Evolutionary conservation across 2,888 invertebrate species (phyloP), one percentile per base, ranked within the genome.

Genomic region (Chrysotoxum bicinctum): DNA sequence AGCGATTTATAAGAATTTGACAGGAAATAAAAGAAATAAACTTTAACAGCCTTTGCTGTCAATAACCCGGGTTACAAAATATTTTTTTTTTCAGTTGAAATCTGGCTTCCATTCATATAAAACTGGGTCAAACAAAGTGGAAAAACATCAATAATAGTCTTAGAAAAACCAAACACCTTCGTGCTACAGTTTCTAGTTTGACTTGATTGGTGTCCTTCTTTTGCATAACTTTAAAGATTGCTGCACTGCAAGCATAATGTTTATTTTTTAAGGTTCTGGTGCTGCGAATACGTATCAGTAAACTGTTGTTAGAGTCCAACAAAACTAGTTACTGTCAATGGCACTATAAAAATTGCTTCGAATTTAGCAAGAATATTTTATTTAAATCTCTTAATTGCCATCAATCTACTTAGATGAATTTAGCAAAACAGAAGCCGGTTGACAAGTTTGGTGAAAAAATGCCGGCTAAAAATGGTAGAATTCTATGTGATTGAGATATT

Each of bases 61-160:
- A 37, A 37, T 37, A 37, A 32, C 23, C 12, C 26, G 4, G 26
- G 7, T n/a, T n/a, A n/a, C n/a, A n/a, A n/a, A n/a, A n/a, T n/a
- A n/a, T n/a, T n/a, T n/a, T n/a, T n/a, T n/a, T n/a, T n/a, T n/a
- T n/a, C n/a, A 50, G 7, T 21, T 50, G 12, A 26, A 16, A 12
- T 50, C 40, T 62, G 50, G 54, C 37, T 73, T 62, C 37, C 40
- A 30, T 40, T 7, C 21, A 32, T 43, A 3, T 43, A 3, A 52
- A 74, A 74, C 40, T 74, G 30, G 73, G 62, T 64, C 73, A 74
- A 64, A 32, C 43, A 1, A 10, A n/a, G n/a, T n/a, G n/a, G 10
- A 7, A 12, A 45, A 30, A 37, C 26, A 19, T 5, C 26, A 62
- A 40, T 5, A 40, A 6, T 14, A 37, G 48, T 23, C 12, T 5